Conservation (phyloP, 2,113 vertebrate species). For the Cheirogaleus medius region DNA sequence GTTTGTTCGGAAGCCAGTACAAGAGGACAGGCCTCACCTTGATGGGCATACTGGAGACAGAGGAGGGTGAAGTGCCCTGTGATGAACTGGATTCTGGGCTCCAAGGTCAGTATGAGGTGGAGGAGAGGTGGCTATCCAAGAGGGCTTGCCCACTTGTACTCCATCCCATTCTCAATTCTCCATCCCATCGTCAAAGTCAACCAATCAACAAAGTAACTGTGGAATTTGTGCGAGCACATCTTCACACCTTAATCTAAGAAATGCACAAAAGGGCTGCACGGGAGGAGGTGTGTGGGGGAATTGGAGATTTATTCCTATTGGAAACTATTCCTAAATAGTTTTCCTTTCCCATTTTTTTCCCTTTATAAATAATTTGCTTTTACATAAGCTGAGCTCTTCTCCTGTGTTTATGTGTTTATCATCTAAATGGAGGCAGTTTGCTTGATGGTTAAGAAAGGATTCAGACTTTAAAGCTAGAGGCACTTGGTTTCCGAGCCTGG, state of each 20-base stretch:
- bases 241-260: background rate
- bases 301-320: background rate
- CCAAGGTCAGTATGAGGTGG: background rate
- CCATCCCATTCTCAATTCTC: background rate
- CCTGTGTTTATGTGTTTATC: background rate
- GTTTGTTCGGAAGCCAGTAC: background rate
- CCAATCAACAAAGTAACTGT: background rate
- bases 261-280: background rate
- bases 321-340: background rate
- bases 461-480: background rate
- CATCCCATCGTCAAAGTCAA: background rate
- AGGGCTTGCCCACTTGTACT: background rate
- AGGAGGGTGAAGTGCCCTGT: background rate
- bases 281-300: background rate
- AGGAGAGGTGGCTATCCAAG: background rate
- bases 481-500: background rate
- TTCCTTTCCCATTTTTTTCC: background rate
- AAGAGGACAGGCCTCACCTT: background rate
- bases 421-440: background rate
- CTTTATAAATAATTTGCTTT: background rate
- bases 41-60: background rate
- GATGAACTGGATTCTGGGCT: background rate
- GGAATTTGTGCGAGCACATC: background rate
- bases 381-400: conserved; percentile 17
- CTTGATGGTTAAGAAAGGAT: background rate